Conservation (phyloP, 2,113 vertebrate genomes). For the Herpetotheres cachinnans region DNA sequence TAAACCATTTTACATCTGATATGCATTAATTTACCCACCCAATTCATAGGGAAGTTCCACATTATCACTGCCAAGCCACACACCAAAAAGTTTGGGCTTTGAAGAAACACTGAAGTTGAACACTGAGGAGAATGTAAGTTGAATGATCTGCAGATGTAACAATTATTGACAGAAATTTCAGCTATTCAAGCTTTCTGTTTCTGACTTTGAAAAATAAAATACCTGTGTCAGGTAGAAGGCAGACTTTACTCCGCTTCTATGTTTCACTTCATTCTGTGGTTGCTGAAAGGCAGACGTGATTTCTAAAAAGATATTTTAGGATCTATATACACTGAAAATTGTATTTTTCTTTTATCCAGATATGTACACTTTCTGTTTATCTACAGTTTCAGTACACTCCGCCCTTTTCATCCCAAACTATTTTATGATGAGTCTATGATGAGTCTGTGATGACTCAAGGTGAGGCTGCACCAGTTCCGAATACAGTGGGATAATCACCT, state of each 20-base stretch:
- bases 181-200: neutral
- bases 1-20: neutral
- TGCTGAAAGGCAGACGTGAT: neutral
- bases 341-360: neutral
- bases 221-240: neutral
- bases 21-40: neutral
- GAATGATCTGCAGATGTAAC: neutral
- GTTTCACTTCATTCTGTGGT: neutral
- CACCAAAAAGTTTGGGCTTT: neutral
- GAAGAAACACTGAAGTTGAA: neutral
- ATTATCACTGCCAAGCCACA: neutral
- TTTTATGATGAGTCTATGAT: too few species aligned
- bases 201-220: neutral
- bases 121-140: neutral
- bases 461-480: neutral
- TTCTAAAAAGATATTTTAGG: neutral
- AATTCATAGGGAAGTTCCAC: neutral
- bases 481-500: neutral
- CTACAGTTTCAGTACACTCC: neutral
- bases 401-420: too few species aligned
- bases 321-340: neutral
- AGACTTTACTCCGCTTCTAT: neutral
- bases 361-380: neutral
- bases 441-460: neutral
- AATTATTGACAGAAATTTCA: neutral